A percentile compares a stretch with the other conserved stretches of the same genome.
Evolutionary conservation across 2,888 invertebrate species (phyloP).

Genomic region (Agrenia bidenticulata): DNA sequence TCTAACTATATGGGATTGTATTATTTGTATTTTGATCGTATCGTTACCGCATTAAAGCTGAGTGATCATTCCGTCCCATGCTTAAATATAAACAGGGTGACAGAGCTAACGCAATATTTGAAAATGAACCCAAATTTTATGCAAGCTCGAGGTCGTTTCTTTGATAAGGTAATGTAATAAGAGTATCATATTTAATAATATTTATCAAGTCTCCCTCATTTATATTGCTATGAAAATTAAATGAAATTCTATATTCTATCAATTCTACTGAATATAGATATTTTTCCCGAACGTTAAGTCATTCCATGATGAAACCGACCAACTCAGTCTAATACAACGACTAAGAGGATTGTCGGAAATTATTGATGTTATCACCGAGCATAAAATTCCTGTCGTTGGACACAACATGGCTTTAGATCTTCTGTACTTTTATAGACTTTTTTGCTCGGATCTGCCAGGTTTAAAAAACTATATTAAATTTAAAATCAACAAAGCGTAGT

Average conservation of each 20-base stretch:
- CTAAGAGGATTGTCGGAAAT: constrained; percentile 68
- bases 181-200: neutral
- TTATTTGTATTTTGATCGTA: too few relatives aligned
- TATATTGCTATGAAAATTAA: neutral
- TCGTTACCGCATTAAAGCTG: too few relatives aligned
- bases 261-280: constrained; percentile 9
- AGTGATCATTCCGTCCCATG: constrained; percentile 61
- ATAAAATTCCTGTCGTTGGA: constrained; percentile 69
- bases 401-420: constrained; percentile 74
- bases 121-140: constrained; percentile 31
- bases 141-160: constrained; percentile 4
- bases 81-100: constrained; percentile 58
- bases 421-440: constrained; percentile 70
- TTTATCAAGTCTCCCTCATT: too few relatives aligned
- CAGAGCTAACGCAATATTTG: constrained; percentile 27
- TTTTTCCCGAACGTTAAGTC: constrained; percentile 53
- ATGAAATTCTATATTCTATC: too few relatives aligned
- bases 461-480: neutral
- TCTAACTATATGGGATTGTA: too few relatives aligned
- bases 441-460: constrained; percentile 69
- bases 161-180: constrained; percentile 10
- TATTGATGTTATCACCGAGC: constrained; percentile 62
- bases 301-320: constrained; percentile 49
- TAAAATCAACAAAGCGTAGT: neutral
- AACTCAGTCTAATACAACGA: constrained; percentile 61